Percentiles rank a stretch among this genome's conserved stretches.
Conservation (phyloP, 2,797 vertebrate species). For the Sebastes elongatus region DNA sequence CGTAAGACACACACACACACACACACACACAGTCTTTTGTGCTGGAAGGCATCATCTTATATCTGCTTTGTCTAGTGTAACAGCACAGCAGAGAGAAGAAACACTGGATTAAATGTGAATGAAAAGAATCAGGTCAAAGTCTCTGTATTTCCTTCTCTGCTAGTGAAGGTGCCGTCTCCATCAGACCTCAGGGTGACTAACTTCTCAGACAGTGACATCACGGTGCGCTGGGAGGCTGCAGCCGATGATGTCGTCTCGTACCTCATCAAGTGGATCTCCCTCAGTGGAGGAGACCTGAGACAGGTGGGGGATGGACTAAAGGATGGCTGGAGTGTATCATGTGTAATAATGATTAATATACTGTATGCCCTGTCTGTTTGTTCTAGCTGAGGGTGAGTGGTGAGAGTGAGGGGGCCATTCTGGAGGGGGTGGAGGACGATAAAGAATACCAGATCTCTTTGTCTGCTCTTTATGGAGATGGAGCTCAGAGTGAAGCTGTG, state of each 20-base stretch:
- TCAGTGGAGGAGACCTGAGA: slow-evolving; percentile 86
- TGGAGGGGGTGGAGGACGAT: slow-evolving; percentile 87
- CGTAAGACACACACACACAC: slow-evolving; percentile 77
- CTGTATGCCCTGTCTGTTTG: neutral
- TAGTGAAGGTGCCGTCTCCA: slow-evolving; percentile 90
- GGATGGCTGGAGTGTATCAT: neutral
- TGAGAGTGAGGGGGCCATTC: slow-evolving; percentile 78
- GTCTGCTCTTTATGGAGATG: slow-evolving; percentile 90
- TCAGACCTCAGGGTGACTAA: slow-evolving; percentile 86
- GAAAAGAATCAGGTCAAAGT: neutral
- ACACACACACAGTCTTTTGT: neutral
- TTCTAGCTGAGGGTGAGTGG: slow-evolving; percentile 87
- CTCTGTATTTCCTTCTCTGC: neutral
- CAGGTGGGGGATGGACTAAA: slow-evolving; percentile 80
- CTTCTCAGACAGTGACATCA: slow-evolving; percentile 85
- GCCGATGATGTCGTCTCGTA: slow-evolving; percentile 89
- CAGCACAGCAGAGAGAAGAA: neutral
- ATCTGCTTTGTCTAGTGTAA: neutral
- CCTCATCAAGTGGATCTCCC: slow-evolving; percentile 93
- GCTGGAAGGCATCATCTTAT: neutral
- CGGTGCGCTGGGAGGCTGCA: slow-evolving; percentile 87
- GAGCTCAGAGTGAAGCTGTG: slow-evolving; percentile 89
- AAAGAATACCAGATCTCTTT: slow-evolving; percentile 92
- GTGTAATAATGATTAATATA: neutral
- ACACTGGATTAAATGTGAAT: neutral